Percentiles rank a stretch among this genome's conserved stretches.
Evolutionary conservation across 2,113 vertebrate species (phyloP).

Genomic region (Caranx melampygus): DNA sequence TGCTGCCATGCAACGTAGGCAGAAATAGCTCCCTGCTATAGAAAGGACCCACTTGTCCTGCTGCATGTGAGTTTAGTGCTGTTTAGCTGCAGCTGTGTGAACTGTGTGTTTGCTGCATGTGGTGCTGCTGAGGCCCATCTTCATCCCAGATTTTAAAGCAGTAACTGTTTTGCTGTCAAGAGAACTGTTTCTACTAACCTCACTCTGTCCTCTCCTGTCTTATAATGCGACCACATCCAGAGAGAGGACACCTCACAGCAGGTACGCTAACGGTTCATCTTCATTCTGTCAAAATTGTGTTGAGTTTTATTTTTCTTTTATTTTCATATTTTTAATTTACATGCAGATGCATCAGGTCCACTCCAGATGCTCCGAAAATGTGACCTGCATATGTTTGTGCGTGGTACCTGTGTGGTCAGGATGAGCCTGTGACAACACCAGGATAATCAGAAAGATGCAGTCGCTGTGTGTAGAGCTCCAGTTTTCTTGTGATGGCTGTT

Average conservation of each 20-base stretch:
- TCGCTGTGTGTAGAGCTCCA: background rate
- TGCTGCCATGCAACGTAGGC: slow-evolving; percentile 40
- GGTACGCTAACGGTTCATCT: slow-evolving; percentile 65
- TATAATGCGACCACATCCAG: slow-evolving; percentile 69
- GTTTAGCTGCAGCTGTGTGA: slow-evolving; percentile 20
- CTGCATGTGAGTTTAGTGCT: slow-evolving; percentile 37
- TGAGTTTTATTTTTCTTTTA: too few relatives aligned
- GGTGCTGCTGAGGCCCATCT: background rate
- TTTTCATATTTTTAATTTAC: background rate
- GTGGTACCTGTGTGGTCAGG: background rate
- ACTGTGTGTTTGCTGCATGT: slow-evolving; percentile 25
- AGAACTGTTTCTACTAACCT: slow-evolving; percentile 36
- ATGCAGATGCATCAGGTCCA: background rate
- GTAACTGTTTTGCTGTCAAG: background rate
- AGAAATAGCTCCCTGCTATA: slow-evolving; percentile 36
- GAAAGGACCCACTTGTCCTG: slow-evolving; percentile 14
- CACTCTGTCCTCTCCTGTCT: slow-evolving; percentile 51
- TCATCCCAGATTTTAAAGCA: slow-evolving; percentile 9
- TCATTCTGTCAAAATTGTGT: background rate
- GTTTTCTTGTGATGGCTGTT: background rate
- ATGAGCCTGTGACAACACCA: background rate
- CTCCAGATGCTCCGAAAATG: background rate
- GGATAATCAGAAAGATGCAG: background rate
- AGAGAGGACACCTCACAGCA: slow-evolving; percentile 74
- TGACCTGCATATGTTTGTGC: slow-evolving; percentile 10